Conservation (phyloP, 2,888 invertebrate species). For the Xestoiulus laeticollis region DNA sequence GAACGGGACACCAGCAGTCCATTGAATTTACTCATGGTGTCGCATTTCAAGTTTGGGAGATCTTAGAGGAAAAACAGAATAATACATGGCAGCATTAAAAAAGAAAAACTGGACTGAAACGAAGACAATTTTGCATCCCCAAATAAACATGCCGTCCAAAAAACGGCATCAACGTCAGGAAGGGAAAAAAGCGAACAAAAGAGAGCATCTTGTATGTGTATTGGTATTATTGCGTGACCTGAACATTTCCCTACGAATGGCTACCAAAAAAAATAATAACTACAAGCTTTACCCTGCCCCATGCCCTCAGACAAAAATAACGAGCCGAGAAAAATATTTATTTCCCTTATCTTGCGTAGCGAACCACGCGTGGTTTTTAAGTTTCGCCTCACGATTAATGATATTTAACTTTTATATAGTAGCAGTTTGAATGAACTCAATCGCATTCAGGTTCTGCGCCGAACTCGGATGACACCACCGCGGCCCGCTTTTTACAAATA, state of each 20-base stretch:
- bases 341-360: neutral
- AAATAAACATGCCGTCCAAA: slow-evolving; percentile 34
- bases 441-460: neutral
- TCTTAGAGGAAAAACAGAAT: neutral
- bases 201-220: slow-evolving; percentile 32
- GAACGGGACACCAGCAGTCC: slow-evolving; percentile 27
- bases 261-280: neutral
- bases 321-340: neutral
- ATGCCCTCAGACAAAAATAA: neutral
- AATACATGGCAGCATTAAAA: slow-evolving; percentile 38
- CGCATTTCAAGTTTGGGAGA: neutral
- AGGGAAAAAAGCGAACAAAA: slow-evolving; percentile 8
- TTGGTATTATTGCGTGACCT: slow-evolving; percentile 30
- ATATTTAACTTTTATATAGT: neutral
- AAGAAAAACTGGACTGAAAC: neutral
- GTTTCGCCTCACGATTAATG: neutral
- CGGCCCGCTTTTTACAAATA: neutral
- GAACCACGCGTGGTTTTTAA: neutral
- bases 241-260: slow-evolving; percentile 3
- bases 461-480: neutral
- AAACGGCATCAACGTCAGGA: slow-evolving; percentile 31
- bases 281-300: neutral
- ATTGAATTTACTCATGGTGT: slow-evolving; percentile 41
- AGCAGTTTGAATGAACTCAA: neutral
- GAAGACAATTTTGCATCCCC: slow-evolving; percentile 21